phyloP scores from a whole-genome alignment of 2,888 invertebrate species.

The Leptinotarsa peninsularis region DNA sequence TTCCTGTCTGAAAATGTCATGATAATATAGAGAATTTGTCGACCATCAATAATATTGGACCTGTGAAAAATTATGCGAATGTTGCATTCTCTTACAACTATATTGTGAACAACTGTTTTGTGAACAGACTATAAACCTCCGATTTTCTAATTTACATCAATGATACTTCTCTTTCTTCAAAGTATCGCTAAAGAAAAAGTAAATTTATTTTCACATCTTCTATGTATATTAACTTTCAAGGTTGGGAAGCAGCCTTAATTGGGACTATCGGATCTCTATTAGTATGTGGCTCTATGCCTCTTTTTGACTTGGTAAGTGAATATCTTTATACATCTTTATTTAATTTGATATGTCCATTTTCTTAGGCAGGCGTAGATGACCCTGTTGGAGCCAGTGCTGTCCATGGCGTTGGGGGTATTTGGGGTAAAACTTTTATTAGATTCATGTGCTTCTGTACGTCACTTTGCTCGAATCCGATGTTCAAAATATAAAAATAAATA shows the following conservation, averaged over 20 bases:
- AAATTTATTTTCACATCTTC: no score
- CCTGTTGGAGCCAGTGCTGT: conserved; percentile 93
- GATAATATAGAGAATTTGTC: no score
- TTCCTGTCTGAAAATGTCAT: no score
- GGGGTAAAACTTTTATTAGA: conserved; percentile 68
- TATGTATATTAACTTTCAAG: conserved; percentile 55
- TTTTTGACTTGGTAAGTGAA: conserved; percentile 74
- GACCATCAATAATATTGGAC: no score
- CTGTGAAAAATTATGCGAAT: no score
- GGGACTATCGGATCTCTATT: conserved; percentile 84
- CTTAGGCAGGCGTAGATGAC: conserved; percentile 81
- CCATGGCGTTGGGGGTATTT: conserved; percentile 83
- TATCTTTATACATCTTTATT: neutral
- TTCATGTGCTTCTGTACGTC: neutral
- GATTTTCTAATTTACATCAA: no score
- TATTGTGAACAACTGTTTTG: no score
- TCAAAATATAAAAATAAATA: no score
- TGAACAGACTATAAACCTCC: no score
- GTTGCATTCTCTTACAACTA: no score
- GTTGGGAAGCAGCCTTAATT: conserved; percentile 88
- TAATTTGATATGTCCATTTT: conserved; percentile 13
- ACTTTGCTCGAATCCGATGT: neutral
- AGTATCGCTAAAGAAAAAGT: neutral
- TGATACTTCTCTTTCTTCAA: conserved; percentile 11
- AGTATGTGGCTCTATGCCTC: conserved; percentile 77